Evolutionary conservation across 2,113 vertebrate genomes (phyloP), one percentile per base, ranked within the genome.

Genomic region (Aphelocoma coerulescens): DNA sequence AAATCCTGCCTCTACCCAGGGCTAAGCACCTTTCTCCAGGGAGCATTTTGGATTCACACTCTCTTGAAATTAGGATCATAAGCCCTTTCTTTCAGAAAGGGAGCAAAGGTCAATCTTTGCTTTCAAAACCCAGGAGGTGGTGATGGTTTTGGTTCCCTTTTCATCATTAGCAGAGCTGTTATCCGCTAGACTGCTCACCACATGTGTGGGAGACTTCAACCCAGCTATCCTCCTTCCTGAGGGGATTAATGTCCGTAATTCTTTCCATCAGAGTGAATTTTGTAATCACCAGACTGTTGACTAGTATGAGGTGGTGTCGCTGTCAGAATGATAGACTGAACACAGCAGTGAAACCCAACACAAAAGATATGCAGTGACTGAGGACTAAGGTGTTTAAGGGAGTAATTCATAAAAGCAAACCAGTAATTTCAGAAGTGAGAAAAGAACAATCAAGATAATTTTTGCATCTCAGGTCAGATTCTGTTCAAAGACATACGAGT

Each of bases 41-140:
- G 95, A 96, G 83, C 94, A 39, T 89, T 95, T 96, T 55, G 73
- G 81, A 96, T 96, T 95, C 95, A 87, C 0, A 41, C 91, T 91
- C 93, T 94, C 95, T 96, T 94, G 95, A 95, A 96, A 94, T 89
- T 95, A 92, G 96, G 89, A 95, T 96, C 94, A 93, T 95, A 93
- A 96, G 95, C 83, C 74, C 19, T 95, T 95, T 74, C 92, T 96
- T 95, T 96, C 83, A 93, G 66, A 86, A 62, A 48, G 68, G 59
- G 94, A 92, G 89, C 94, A 97, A 84, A 95, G 96, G 94, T 97
- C 95, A 95, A 67, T 74, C 94, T 96, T 91, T 91, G 94, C 95
- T 95, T 96, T 96, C 96, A 91, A 96, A 95, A 91, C 89, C 89
- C 94, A 68, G 92, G 95, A 92, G 96, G 96, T 66, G 93, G 92